Conservation (phyloP, 1,140 invertebrate species). For the Brachystomella parvula region DNA sequence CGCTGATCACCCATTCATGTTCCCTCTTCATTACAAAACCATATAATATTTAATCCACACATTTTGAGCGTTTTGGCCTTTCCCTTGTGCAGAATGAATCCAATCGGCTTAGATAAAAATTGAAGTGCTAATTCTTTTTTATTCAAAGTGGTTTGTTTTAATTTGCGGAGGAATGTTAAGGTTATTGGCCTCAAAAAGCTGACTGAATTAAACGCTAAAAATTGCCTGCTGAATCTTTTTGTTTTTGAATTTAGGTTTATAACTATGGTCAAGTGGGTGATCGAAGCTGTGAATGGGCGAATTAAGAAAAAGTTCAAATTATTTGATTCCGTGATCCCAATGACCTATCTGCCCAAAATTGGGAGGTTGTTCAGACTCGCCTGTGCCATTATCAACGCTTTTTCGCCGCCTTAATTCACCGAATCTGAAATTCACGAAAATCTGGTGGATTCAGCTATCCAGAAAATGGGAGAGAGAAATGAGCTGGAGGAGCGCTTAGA, state of each 20-base stretch:
- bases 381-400: slow-evolving; percentile 16
- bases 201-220: too few species aligned
- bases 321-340: slow-evolving; percentile 1
- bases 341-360: slow-evolving; percentile 8
- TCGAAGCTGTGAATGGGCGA: slow-evolving; percentile 36
- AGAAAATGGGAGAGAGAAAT: not conserved
- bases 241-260: not conserved
- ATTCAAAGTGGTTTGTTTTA: too few species aligned
- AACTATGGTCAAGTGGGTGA: slow-evolving; percentile 14
- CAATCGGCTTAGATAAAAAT: too few species aligned
- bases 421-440: not conserved
- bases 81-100: too few species aligned
- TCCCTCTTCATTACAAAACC: too few species aligned
- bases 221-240: too few species aligned
- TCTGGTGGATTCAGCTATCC: not conserved
- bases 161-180: too few species aligned
- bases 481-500: not conserved
- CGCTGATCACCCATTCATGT: too few species aligned
- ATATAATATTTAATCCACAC: too few species aligned
- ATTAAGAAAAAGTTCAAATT: slow-evolving; percentile 25
- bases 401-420: not conserved
- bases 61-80: too few species aligned
- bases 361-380: not conserved
- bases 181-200: too few species aligned
- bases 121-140: too few species aligned